Evolutionary conservation across 92 coral and sea anemone species (phyloP), one percentile per base, ranked within the genome.

Genomic region (Pocillopora grandis): DNA sequence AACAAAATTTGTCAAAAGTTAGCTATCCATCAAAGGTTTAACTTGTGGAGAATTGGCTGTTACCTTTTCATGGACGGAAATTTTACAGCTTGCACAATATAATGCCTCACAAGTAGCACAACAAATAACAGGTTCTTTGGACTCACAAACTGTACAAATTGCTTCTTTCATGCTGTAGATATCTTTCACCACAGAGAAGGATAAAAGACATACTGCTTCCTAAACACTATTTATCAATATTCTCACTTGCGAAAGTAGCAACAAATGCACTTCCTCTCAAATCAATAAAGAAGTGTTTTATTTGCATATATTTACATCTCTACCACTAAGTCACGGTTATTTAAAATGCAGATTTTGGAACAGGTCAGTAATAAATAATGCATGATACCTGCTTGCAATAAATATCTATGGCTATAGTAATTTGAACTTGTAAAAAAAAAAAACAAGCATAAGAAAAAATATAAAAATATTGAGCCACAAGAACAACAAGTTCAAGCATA

Each of bases 71-170:
- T 94, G 98, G 31, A 84, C 87, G 23, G 84, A 70, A 18, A 87
- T 68, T 65, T 87, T 86, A 83, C 98, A 94, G 76, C 69, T 76
- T 76, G 89, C 92, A 80, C 98, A 94, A 88, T 92, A 94, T 31
- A 94, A 86, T 56, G 98, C 95, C 72, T 94, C 98, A 92, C 98
- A 94, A 62, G 89, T 87, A 5, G 98, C 98, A 94, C 98, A 94
- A 87, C 98, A 94, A 61, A 87, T 75, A 11, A 94, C 92, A 6
- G 98, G 98, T 31, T 94, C 98, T 66, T 92, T 92, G 49, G 70
- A 35, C 81, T 94, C 91, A 94, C 98, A 94, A 75, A 94, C 95
- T 76, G 93, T 94, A 72, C 98, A 94, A 71, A 92, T 77, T 19
- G 89, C 87, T 57, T 94, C 98, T 83, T 89, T 94, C 98, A 94